Conservation (phyloP, 2,888 invertebrate genomes). For the Spodoptera picta region DNA sequence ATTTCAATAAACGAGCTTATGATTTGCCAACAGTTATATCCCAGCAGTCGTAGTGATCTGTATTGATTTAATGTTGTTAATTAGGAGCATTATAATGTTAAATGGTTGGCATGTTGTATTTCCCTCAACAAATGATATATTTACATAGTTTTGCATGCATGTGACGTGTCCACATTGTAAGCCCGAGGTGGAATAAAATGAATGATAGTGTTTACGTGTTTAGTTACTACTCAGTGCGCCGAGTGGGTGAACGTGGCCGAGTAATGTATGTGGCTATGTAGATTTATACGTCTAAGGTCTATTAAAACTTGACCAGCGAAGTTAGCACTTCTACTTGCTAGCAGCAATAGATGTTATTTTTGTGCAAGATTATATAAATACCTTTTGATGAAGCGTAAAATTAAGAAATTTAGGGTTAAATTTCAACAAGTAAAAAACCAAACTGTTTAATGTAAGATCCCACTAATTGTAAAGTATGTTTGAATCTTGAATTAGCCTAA, state of each 20-base stretch:
- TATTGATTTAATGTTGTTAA: slow-evolving; percentile 33
- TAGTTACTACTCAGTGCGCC: slow-evolving; percentile 22
- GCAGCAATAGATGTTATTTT: no score
- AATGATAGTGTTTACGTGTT: slow-evolving; percentile 44
- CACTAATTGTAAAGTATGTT: no score
- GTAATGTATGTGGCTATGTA: slow-evolving; percentile 15
- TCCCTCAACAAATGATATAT: neutral
- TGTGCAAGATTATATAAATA: no score
- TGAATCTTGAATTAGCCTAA: no score
- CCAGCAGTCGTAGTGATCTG: slow-evolving; percentile 6
- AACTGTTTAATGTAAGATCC: no score
- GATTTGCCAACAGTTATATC: slow-evolving; percentile 10
- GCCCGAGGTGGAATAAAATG: slow-evolving; percentile 23
- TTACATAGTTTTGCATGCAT: slow-evolving; percentile 8
- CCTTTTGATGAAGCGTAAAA: no score
- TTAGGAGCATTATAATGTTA: neutral
- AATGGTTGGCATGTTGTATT: slow-evolving; percentile 2
- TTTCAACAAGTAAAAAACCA: no score
- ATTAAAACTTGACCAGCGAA: slow-evolving; percentile 37
- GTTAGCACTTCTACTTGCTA: neutral
- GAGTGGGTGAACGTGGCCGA: slow-evolving; percentile 25
- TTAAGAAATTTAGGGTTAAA: no score
- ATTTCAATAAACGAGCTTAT: slow-evolving; percentile 30
- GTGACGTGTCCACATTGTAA: slow-evolving; percentile 5
- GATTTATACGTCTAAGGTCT: slow-evolving; percentile 24